Conservation (phyloP, 2,113 vertebrate species). For the Erythrocercus mccallii region DNA sequence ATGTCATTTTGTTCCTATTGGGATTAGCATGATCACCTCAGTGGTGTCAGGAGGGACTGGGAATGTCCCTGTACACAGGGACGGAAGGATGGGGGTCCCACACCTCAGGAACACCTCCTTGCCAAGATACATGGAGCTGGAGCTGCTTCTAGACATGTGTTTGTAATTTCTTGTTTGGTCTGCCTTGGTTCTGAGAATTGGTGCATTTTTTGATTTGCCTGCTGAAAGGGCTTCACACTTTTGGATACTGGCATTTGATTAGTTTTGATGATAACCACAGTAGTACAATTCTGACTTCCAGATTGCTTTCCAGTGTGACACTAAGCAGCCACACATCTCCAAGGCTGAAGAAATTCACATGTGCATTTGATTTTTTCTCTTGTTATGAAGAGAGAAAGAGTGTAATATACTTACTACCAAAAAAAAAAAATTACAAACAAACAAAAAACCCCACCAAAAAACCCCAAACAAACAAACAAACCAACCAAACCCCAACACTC, state of each 20-base stretch:
- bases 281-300: constrained; percentile 40
- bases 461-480: not conserved
- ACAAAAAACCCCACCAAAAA: not conserved
- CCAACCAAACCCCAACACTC: too few relatives aligned
- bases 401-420: not conserved
- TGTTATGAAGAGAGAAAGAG: not conserved
- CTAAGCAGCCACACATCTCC: constrained; percentile 49
- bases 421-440: not conserved
- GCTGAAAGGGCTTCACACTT: constrained; percentile 62
- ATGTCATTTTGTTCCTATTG: not conserved
- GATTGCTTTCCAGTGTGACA: constrained; percentile 18
- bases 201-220: constrained; percentile 38
- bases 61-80: not conserved
- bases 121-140: not conserved
- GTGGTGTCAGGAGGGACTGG: not conserved
- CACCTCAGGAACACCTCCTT: not conserved
- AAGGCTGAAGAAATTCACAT: constrained; percentile 52
- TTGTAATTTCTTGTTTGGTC: constrained; percentile 53
- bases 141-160: constrained; percentile 32
- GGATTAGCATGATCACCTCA: not conserved
- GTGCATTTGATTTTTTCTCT: constrained; percentile 18
- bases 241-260: not conserved
- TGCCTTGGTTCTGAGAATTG: not conserved
- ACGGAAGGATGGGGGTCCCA: not conserved
- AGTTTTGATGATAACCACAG: constrained; percentile 67